phyloP scores from a whole-genome alignment of 1,140 invertebrate species.

The Aphelenchoides besseyi region DNA sequence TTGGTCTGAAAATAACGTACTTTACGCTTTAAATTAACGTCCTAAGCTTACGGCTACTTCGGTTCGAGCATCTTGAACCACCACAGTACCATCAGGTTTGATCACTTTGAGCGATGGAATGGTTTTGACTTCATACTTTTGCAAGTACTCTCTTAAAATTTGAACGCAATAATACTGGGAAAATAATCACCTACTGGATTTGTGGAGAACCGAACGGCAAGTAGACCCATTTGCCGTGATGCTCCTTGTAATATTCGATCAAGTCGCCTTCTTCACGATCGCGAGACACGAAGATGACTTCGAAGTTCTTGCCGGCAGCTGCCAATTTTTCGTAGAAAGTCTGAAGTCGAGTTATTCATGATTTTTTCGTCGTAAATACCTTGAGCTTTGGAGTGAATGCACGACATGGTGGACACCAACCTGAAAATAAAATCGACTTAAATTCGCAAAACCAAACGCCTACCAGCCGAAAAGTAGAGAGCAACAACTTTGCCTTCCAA shows the following conservation, averaged over 20 bases:
- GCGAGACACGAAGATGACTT: conserved; percentile 55
- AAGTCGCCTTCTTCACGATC: conserved; percentile 50
- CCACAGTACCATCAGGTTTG: conserved; percentile 57
- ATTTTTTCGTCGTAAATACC: conserved; percentile 25
- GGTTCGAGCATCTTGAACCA: conserved; percentile 59
- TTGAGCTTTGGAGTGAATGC: conserved; percentile 60
- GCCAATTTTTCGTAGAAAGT: conserved; percentile 58
- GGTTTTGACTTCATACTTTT: conserved; percentile 59
- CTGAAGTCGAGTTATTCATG: conserved; percentile 33
- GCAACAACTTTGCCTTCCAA: conserved; percentile 58
- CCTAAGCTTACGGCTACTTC: conserved; percentile 49
- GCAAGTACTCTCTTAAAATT: conserved; percentile 49
- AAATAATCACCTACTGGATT: conserved; percentile 54
- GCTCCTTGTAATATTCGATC: conserved; percentile 45
- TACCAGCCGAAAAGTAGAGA: conserved; percentile 60
- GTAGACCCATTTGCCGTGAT: conserved; percentile 53
- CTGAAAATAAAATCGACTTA: not conserved
- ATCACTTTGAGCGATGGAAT: conserved; percentile 57
- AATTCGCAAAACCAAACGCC: conserved; percentile 36
- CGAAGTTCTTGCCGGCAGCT: conserved; percentile 53
- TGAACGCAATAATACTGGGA: not conserved
- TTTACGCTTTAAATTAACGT: not conserved
- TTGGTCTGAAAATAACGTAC: conserved; percentile 32
- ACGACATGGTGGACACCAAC: conserved; percentile 55
- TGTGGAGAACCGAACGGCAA: conserved; percentile 44